Conservation (phyloP, 2,888 invertebrate genomes). For the Hirtodrosophila duncani region DNA sequence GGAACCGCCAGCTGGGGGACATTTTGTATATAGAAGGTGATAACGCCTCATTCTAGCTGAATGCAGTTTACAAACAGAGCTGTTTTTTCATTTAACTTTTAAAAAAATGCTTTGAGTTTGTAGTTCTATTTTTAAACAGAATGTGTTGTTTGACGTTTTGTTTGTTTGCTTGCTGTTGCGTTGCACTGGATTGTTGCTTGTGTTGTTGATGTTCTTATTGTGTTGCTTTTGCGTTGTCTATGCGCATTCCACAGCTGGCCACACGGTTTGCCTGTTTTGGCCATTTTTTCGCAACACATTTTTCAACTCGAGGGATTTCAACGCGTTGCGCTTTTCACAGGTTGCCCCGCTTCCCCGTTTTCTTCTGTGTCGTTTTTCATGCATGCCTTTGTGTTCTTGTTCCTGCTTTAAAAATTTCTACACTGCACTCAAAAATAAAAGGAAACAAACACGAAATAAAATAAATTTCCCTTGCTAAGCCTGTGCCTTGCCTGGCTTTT, state of each 20-base stretch:
- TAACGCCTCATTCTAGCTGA: no score
- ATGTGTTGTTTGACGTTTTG: constrained; percentile 49
- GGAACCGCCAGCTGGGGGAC: no score
- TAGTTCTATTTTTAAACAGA: no score
- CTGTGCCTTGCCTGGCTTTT: constrained; percentile 31
- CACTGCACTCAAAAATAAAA: constrained; percentile 50
- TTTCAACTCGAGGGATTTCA: constrained; percentile 43
- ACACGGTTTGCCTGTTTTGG: constrained; percentile 61
- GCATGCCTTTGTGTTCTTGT: constrained; percentile 24
- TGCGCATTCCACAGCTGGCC: constrained; percentile 39
- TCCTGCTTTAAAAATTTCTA: constrained; percentile 55
- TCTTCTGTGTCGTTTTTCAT: constrained; percentile 11
- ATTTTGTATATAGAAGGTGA: no score
- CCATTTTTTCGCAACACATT: constrained; percentile 54
- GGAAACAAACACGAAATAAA: constrained; percentile 55
- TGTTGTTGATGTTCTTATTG: constrained; percentile 18
- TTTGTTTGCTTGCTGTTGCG: constrained; percentile 16
- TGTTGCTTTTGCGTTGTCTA: constrained; percentile 12
- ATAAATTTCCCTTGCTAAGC: constrained; percentile 58
- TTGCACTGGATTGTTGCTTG: constrained; percentile 10
- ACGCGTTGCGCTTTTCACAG: constrained; percentile 32
- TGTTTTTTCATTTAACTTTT: constrained; percentile 40
- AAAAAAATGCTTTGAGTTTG: constrained; percentile 44
- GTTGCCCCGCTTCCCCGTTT: not conserved
- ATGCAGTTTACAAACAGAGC: no score